Evolutionary conservation across 2,888 invertebrate genomes (phyloP).

Genomic region (Pteria penguin): DNA sequence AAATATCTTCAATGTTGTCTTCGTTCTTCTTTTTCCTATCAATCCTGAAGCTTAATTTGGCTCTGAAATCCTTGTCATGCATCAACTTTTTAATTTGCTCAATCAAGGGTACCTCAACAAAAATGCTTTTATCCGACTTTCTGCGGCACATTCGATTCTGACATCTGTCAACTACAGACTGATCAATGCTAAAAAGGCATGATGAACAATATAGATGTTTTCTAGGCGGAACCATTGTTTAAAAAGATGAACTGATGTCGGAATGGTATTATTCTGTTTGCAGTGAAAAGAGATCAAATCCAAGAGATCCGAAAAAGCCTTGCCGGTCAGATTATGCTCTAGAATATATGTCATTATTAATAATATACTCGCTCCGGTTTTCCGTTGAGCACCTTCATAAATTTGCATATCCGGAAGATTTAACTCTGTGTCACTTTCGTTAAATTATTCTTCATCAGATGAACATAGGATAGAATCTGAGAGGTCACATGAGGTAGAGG

Average conservation of each 20-base stretch:
- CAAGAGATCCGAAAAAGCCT: conserved; percentile 27
- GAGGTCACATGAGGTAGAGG: background rate
- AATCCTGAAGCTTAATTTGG: background rate
- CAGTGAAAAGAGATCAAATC: conserved; percentile 19
- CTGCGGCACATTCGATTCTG: conserved; percentile 13
- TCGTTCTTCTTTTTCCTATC: background rate
- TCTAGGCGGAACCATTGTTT: conserved; percentile 30
- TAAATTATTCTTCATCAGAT: background rate
- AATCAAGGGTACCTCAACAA: conserved; percentile 16
- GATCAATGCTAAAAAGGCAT: conserved; percentile 4
- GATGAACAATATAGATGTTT: conserved; percentile 27
- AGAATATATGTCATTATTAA: conserved; percentile 21
- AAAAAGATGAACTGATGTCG: conserved; percentile 18
- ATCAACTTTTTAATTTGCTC: conserved; percentile 11
- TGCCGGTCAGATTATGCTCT: conserved; percentile 20
- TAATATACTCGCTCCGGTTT: conserved; percentile 27
- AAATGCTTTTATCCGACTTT: conserved; percentile 22
- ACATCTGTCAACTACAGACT: conserved; percentile 3
- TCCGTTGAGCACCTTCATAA: conserved; percentile 23
- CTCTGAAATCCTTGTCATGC: background rate
- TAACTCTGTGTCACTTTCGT: background rate
- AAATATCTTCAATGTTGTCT: conserved; percentile 12
- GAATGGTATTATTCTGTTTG: conserved; percentile 14
- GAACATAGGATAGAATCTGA: background rate
- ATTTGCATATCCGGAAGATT: conserved; percentile 8